Evolutionary conservation across 2,113 vertebrate species (phyloP).

Genomic region (Brevimyrus niger): DNA sequence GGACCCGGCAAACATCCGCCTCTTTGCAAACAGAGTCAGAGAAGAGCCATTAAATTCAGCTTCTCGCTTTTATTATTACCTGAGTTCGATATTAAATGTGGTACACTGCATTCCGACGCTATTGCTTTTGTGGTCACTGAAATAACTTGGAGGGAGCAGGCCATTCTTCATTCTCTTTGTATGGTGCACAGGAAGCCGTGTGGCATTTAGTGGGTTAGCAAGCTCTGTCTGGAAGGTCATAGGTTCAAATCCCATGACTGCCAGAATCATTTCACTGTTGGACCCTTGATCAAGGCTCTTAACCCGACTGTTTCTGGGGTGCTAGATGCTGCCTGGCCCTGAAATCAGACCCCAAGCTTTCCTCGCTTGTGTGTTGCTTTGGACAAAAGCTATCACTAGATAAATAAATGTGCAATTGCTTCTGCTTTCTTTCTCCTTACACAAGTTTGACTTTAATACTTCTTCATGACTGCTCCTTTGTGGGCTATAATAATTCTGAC

Average conservation of each 20-base stretch:
- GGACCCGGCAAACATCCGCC: neutral
- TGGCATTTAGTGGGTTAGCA: neutral
- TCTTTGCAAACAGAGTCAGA: neutral
- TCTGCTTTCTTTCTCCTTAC: neutral
- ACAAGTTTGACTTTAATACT: conserved; percentile 10
- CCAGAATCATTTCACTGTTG: neutral
- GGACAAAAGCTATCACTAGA: neutral
- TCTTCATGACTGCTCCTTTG: neutral
- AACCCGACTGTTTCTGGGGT: neutral
- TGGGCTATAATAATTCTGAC: neutral
- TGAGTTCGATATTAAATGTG: neutral
- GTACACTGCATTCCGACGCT: neutral
- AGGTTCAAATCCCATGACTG: neutral
- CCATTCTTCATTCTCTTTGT: neutral
- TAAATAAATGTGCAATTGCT: neutral
- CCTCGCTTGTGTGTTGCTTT: neutral
- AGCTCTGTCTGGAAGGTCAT: neutral
- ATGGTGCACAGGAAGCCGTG: neutral
- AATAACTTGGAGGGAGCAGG: neutral
- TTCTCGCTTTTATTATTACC: neutral
- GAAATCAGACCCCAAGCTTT: neutral
- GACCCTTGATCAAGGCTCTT: neutral
- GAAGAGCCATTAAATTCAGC: neutral
- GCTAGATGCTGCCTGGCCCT: neutral
- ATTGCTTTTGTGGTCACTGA: neutral